These are phyloP conservation scores for Intellagama lesueurii DNA, from an alignment of 2,797 vertebrate genomes.

Conservation along the genomic window DNA sequence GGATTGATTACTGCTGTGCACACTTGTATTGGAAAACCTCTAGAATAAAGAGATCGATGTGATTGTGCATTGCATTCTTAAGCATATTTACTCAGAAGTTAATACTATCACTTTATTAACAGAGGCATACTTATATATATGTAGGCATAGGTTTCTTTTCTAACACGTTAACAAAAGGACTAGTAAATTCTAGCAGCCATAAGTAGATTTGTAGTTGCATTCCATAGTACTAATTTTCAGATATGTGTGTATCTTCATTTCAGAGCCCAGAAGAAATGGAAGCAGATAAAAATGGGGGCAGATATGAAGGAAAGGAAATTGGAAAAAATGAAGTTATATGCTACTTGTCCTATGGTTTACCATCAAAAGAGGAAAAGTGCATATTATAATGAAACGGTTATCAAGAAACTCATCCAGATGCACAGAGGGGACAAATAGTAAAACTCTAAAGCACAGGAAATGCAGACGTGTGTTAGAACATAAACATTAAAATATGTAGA, in stretches of 20 bases:
- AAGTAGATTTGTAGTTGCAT: background rate
- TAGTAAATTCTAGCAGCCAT: background rate
- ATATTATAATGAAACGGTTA: conserved; percentile 64
- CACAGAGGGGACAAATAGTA: conserved; percentile 61
- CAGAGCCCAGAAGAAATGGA: conserved; percentile 73
- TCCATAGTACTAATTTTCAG: background rate
- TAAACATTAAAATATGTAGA: conserved; percentile 62
- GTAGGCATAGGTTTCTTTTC: background rate
- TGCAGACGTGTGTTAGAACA: conserved; percentile 57
- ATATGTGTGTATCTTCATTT: conserved; percentile 53
- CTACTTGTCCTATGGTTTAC: conserved; percentile 57
- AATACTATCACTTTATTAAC: background rate
- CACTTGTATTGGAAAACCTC: background rate
- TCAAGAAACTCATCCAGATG: conserved; percentile 60
- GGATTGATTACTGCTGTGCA: background rate
- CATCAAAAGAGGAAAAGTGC: conserved; percentile 64
- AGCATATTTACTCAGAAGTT: background rate
- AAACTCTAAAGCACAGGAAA: conserved; percentile 54
- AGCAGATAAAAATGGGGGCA: conserved; percentile 61
- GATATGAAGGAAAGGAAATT: conserved; percentile 44
- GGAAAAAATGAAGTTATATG: conserved; percentile 55
- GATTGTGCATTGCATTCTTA: background rate
- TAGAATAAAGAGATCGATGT: background rate
- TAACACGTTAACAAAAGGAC: background rate
- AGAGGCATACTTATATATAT: background rate